These are phyloP conservation scores for Megaleporinus macrocephalus DNA, from an alignment of 2,113 vertebrate species.

Conservation along the genomic window DNA sequence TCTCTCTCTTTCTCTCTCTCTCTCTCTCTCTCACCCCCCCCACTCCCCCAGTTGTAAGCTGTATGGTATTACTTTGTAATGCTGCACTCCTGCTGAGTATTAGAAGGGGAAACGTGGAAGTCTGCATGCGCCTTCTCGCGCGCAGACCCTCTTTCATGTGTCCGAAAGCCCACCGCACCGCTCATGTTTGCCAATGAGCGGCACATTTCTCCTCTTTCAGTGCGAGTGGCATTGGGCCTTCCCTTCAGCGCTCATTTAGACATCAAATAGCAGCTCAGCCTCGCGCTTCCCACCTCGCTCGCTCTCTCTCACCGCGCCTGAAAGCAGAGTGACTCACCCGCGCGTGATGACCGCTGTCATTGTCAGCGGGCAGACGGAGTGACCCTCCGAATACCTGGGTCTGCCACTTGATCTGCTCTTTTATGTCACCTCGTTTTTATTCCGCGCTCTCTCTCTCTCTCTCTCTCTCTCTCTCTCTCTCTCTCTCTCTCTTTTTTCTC, in stretches of 20 bases:
- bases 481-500: too few relatives aligned
- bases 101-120: neutral
- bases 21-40: too few relatives aligned
- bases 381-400: slow-evolving; percentile 13
- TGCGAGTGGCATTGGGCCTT: neutral
- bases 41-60: too few relatives aligned
- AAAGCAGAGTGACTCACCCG: slow-evolving; percentile 5
- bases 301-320: neutral
- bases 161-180: slow-evolving; percentile 38
- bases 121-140: neutral
- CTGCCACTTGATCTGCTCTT: slow-evolving; percentile 13
- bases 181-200: slow-evolving; percentile 68
- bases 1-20: too few relatives aligned
- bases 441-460: neutral
- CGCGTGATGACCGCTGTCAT: slow-evolving; percentile 4
- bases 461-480: neutral
- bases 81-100: neutral
- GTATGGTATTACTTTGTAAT: neutral
- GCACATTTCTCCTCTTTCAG: neutral
- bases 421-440: slow-evolving; percentile 10
- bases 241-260: slow-evolving; percentile 23
- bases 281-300: neutral
- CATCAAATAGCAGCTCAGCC: slow-evolving; percentile 29
- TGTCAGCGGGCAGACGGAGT: slow-evolving; percentile 9
- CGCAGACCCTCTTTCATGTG: slow-evolving; percentile 22